phyloP scores from a whole-genome alignment of 1,140 invertebrate species.

The Nasonia vitripennis region DNA sequence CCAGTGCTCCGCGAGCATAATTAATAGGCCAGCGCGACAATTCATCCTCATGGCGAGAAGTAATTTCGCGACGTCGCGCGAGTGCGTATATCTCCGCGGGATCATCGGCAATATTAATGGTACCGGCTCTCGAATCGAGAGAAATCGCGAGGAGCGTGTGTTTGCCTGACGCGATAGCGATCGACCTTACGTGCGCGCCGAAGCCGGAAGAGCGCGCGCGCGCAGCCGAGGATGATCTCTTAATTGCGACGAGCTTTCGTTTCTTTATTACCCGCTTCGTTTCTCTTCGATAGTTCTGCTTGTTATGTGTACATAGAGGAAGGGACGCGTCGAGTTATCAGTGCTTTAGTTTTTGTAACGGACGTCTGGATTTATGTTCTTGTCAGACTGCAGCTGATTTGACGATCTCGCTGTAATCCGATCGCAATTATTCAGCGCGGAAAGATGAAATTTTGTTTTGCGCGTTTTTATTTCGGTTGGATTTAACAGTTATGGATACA shows the following conservation, averaged over 20 bases:
- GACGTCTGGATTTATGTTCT: too few relatives aligned
- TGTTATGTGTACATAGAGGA: too few relatives aligned
- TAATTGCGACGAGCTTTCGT: constrained; percentile 34
- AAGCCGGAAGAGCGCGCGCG: background rate
- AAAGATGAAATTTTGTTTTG: too few relatives aligned
- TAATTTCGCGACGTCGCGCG: constrained; percentile 23
- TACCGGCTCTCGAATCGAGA: background rate
- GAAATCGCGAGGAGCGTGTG: background rate
- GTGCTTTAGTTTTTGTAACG: too few relatives aligned
- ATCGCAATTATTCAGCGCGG: too few relatives aligned
- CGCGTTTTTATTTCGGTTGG: too few relatives aligned
- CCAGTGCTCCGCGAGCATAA: background rate
- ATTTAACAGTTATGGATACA: background rate
- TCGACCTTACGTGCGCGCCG: background rate
- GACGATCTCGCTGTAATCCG: too few relatives aligned
- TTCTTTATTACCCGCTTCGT: background rate
- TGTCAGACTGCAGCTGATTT: too few relatives aligned
- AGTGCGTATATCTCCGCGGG: constrained; percentile 51
- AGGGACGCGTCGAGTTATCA: too few relatives aligned
- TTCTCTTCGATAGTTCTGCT: background rate
- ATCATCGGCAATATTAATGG: constrained; percentile 66
- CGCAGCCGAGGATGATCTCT: constrained; percentile 10
- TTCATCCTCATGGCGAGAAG: background rate
- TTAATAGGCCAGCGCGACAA: constrained; percentile 15
- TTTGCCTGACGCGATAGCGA: background rate